Evolutionary conservation across 1,140 invertebrate genomes (phyloP).

Genomic region (Agraylea sexmaculata): DNA sequence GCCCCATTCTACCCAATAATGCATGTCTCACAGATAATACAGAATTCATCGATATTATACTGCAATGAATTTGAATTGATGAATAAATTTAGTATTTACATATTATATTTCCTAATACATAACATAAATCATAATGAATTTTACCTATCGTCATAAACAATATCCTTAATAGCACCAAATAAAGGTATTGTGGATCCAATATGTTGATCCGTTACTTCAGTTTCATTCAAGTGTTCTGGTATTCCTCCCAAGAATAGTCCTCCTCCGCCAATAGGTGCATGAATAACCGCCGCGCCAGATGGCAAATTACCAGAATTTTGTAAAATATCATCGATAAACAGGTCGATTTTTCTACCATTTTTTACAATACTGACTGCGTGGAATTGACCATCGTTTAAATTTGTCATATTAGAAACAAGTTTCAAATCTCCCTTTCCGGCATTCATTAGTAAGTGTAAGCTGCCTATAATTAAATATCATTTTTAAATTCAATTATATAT

Average conservation of each 20-base stretch:
- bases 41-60: conserved; percentile 50
- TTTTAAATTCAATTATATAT: too few species aligned
- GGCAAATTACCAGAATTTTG: conserved; percentile 41
- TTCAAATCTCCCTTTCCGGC: conserved; percentile 53
- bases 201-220: conserved; percentile 41
- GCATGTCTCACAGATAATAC: conserved; percentile 55
- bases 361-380: conserved; percentile 48
- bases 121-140: conserved; percentile 24
- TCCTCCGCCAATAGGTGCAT: conserved; percentile 31
- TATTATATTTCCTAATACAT: too few species aligned
- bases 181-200: conserved; percentile 36
- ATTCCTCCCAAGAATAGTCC: conserved; percentile 55
- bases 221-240: conserved; percentile 39
- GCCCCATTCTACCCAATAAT: conserved; percentile 55
- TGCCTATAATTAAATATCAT: conserved; percentile 15
- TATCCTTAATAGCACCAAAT: conserved; percentile 66
- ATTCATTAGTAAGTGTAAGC: conserved; percentile 39
- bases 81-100: too few species aligned
- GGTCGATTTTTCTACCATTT: conserved; percentile 40
- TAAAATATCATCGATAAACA: conserved; percentile 55
- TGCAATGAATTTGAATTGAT: conserved; percentile 7
- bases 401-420: conserved; percentile 45
- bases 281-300: conserved; percentile 39
- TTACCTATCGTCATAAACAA: conserved; percentile 68
- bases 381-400: conserved; percentile 50